phyloP scores from a whole-genome alignment of 2,113 vertebrate genomes.

The Pantherophis guttatus region DNA sequence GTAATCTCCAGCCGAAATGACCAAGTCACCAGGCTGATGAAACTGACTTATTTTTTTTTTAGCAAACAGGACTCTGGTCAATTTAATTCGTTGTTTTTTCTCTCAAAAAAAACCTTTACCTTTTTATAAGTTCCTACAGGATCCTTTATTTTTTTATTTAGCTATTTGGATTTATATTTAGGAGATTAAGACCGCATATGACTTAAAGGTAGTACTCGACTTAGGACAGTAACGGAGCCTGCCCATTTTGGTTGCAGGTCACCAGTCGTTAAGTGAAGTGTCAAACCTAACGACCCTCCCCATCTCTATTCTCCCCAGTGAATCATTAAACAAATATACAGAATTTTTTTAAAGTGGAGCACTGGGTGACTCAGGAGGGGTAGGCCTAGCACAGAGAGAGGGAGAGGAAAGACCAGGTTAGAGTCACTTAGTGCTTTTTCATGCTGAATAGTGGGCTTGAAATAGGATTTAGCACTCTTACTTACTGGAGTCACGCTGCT shows the following conservation, averaged over 20 bases:
- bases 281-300: not conserved
- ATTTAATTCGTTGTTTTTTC: not conserved
- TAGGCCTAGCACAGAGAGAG: not conserved
- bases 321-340: not conserved
- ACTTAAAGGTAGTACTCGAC: not conserved
- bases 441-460: not conserved
- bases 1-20: not conserved
- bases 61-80: not conserved
- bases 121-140: not conserved
- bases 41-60: not conserved
- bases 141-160: not conserved
- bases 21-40: not conserved
- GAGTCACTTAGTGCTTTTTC: not conserved
- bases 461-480: not conserved
- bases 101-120: not conserved
- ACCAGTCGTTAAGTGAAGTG: not conserved
- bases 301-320: not conserved
- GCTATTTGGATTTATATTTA: not conserved
- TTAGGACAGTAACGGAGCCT: not conserved
- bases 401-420: not conserved
- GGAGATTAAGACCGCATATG: not conserved
- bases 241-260: not conserved
- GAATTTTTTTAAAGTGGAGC: no score
- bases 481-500: not conserved
- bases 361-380: no score